Base-by-base conservation (phyloP, 2,113 vertebrate genomes). In the Marmota flaviventris region DNA sequence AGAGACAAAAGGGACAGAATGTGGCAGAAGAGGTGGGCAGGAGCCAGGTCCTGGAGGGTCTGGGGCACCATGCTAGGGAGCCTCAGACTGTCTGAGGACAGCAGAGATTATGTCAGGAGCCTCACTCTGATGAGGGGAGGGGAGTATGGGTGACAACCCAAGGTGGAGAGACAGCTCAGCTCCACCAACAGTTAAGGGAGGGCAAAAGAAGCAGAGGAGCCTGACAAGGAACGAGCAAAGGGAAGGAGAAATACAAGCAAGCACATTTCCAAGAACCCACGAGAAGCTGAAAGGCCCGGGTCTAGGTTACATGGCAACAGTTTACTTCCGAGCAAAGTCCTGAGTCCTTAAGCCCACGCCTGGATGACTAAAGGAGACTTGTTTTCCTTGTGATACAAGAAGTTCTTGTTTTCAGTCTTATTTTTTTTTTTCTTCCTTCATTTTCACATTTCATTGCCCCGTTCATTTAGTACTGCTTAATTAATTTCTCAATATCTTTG, bases 401-500 rank as follows among this genome's bases (percentile, higher is more conserved):
- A 86, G n/a, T 45, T 34, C 39, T 91, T 85, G 29, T 69, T 92
- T 86, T 70, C 70, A 39, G 70, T 51, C 45, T 79, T 70, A 75
- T n/a, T n/a, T 70, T 92, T 95, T 92, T 92, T 81, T 89, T 78
- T 72, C 69, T 63, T 53, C 61, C 91, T 94, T 81, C 69, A 25
- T 85, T 78, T 85, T 96, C 75, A 32, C 24, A 84, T 79, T 95
- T 93, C 84, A 84, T 45, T 82, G 58, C 81, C 77, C 58, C 45
- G 84, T 39, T 95, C 75, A 85, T 76, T 95, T 93, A 84, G 85
- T 24, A 76, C 8, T 85, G 18, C 83, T 96, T 95, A 94, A 96
- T 97, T 95, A 95, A 92, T 89, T 95, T 87, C 85, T 95, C 97
- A 85, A 51, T 95, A 93, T 69, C 22, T 93, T 81, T 82, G 70